These are phyloP conservation scores for Pedionomus torquatus DNA, from an alignment of 2,113 vertebrate species.

Conservation along the genomic window DNA sequence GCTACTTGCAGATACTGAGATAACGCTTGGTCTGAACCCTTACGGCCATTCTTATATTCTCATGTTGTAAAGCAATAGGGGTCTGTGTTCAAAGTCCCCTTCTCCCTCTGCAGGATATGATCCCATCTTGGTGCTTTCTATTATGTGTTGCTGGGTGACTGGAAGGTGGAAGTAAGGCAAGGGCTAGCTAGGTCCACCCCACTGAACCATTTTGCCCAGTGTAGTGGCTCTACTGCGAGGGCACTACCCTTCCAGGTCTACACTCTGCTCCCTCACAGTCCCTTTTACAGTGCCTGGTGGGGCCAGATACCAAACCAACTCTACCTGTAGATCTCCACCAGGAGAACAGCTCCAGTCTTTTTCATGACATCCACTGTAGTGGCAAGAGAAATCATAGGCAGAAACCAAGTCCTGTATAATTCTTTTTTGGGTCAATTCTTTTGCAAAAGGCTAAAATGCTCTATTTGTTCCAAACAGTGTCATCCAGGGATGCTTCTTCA, in stretches of 20 bases:
- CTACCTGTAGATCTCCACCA: background rate
- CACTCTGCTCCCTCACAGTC: accelerated
- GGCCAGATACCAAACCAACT: background rate
- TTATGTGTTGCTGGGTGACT: background rate
- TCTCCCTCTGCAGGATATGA: background rate
- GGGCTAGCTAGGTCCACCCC: background rate
- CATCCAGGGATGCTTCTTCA: background rate
- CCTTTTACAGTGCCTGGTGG: background rate
- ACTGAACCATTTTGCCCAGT: no score
- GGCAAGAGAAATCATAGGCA: background rate
- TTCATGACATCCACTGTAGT: background rate
- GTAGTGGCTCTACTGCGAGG: background rate
- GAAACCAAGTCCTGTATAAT: background rate
- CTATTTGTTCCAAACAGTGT: background rate
- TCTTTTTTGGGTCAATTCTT: background rate
- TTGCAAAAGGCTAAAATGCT: background rate
- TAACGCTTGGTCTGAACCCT: background rate
- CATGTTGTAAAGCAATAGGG: background rate
- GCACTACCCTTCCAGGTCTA: background rate
- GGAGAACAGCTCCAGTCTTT: background rate
- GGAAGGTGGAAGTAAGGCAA: background rate
- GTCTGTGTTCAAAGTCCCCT: background rate
- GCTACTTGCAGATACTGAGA: background rate
- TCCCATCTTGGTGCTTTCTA: background rate
- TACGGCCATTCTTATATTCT: background rate